phyloP scores from a whole-genome alignment of 2,113 vertebrate species.

The Salvelinus fontinalis region DNA sequence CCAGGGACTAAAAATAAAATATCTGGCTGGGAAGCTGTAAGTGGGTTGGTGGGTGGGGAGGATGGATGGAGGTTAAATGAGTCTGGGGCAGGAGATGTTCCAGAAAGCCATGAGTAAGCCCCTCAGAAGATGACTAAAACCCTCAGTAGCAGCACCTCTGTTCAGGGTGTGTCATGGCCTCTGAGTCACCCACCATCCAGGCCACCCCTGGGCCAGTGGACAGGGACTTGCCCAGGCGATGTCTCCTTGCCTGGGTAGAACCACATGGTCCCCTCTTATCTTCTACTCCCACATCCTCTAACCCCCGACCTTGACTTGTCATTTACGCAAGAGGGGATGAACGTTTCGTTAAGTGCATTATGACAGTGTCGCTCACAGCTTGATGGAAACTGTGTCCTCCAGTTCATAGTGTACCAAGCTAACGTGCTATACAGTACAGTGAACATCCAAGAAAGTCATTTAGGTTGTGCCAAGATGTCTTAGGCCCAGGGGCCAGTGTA shows the following conservation, averaged over 20 bases:
- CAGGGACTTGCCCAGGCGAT: slow-evolving; percentile 37
- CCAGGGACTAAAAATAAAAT: slow-evolving; percentile 31
- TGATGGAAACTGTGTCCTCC: slow-evolving; percentile 38
- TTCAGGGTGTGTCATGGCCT: slow-evolving; percentile 38
- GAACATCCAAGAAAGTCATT: slow-evolving; percentile 43
- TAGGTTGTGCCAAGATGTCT: slow-evolving; percentile 22
- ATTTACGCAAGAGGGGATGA: slow-evolving; percentile 29
- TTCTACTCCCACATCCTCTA: slow-evolving; percentile 20
- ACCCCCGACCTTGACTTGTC: slow-evolving; percentile 43
- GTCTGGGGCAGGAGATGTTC: slow-evolving; percentile 53
- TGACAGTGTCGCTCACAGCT: slow-evolving; percentile 54
- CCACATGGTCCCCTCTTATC: slow-evolving; percentile 27
- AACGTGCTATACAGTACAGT: slow-evolving; percentile 28
- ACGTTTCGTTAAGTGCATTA: slow-evolving; percentile 35
- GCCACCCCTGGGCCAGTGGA: slow-evolving; percentile 24
- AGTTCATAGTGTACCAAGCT: slow-evolving; percentile 24
- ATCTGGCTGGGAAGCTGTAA: neutral
- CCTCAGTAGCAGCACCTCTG: slow-evolving; percentile 38
- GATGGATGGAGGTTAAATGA: slow-evolving; percentile 24
- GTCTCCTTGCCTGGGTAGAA: slow-evolving; percentile 37
- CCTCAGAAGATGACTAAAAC: slow-evolving; percentile 58
- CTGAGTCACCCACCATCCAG: slow-evolving; percentile 54
- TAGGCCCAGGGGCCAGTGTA: slow-evolving; percentile 28
- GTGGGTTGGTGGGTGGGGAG: neutral
- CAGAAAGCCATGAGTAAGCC: slow-evolving; percentile 20